Evolutionary conservation across 2,797 vertebrate species (phyloP).

Genomic region (Girardinus metallicus): DNA sequence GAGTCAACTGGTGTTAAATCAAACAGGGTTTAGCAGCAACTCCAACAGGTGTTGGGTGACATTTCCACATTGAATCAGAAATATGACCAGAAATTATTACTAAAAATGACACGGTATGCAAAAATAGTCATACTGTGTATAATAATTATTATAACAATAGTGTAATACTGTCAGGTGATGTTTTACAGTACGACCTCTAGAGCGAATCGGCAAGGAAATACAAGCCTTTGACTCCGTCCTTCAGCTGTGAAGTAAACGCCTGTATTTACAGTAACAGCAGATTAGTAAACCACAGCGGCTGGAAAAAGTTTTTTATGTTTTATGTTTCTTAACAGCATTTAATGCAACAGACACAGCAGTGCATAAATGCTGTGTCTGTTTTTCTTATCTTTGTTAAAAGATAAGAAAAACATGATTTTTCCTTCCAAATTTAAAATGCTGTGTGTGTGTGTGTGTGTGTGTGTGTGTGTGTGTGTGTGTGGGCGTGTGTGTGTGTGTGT

Average conservation of each 20-base stretch:
- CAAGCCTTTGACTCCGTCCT: constrained; percentile 47
- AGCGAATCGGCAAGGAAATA: constrained; percentile 12
- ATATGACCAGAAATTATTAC: neutral
- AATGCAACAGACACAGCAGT: neutral
- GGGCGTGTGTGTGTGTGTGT: too few relatives aligned
- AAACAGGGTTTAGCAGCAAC: neutral
- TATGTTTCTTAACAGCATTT: neutral
- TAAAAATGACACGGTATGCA: neutral
- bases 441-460: too few relatives aligned
- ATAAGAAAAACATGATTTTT: neutral
- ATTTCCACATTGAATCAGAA: neutral
- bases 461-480: too few relatives aligned
- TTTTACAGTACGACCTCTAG: neutral
- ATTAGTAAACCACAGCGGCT: neutral
- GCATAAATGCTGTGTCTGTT: too few relatives aligned
- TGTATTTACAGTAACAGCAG: constrained; percentile 29
- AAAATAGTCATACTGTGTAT: too few relatives aligned
- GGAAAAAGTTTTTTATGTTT: neutral
- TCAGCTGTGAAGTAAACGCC: constrained; percentile 11
- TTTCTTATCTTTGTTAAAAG: too few relatives aligned
- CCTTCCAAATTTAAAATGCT: neutral
- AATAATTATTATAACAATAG: too few relatives aligned
- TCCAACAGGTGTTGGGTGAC: neutral
- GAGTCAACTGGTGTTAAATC: neutral
- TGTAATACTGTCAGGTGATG: neutral